phyloP scores from a whole-genome alignment of 1,140 invertebrate genomes.

The Meloidogyne floridensis region DNA sequence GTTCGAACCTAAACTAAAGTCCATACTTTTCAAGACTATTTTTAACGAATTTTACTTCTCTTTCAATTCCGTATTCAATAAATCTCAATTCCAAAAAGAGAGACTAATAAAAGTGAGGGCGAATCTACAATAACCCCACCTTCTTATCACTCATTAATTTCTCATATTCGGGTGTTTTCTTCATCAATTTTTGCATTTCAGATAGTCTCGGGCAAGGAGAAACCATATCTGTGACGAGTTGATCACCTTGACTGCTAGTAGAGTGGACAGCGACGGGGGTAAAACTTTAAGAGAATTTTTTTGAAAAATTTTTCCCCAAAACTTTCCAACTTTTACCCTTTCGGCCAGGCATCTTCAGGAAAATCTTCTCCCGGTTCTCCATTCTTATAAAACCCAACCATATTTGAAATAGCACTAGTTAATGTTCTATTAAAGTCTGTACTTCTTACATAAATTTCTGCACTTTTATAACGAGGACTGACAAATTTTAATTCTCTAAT shows the following conservation, averaged over 20 bases:
- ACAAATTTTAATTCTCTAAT: slow-evolving; percentile 36
- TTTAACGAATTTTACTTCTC: no score
- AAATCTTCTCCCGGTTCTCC: slow-evolving; percentile 35
- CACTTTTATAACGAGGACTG: slow-evolving; percentile 28
- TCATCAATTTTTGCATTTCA: slow-evolving; percentile 18
- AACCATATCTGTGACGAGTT: slow-evolving; percentile 21
- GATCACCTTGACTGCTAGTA: slow-evolving; percentile 21
- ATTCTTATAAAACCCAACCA: slow-evolving; percentile 41
- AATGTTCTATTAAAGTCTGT: slow-evolving; percentile 45
- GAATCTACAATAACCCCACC: background rate
- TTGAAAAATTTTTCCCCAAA: background rate
- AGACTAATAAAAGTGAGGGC: no score
- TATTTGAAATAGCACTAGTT: slow-evolving; percentile 44
- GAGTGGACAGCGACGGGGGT: slow-evolving; percentile 42
- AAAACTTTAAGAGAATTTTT: background rate
- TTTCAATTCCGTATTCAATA: no score
- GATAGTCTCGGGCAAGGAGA: slow-evolving; percentile 26
- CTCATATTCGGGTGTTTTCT: slow-evolving; percentile 37
- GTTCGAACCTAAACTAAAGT: no score
- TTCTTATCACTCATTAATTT: slow-evolving; percentile 31
- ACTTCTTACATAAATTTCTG: slow-evolving; percentile 38
- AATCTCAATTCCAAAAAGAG: no score
- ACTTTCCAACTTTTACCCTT: background rate
- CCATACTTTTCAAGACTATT: no score
- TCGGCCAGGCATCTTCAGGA: slow-evolving; percentile 27